phyloP scores from a whole-genome alignment of 2,113 vertebrate genomes.

The Rhinolophus ferrumequinum region DNA sequence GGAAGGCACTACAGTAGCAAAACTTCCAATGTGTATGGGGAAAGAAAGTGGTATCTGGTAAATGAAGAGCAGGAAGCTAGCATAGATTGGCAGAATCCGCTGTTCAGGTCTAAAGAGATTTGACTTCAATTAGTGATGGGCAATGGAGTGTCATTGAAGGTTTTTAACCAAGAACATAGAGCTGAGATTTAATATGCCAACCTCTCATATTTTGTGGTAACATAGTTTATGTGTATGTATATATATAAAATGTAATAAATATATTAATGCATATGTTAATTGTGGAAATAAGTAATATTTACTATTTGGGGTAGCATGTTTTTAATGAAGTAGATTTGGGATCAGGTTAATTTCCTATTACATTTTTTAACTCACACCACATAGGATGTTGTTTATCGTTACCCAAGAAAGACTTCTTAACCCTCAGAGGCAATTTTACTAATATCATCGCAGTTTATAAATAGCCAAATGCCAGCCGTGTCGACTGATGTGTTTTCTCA shows the following conservation, averaged over 20 bases:
- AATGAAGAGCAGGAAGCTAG: not conserved
- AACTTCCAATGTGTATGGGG: fast-evolving
- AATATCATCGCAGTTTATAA: not conserved
- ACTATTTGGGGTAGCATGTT: not conserved
- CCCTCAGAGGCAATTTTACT: not conserved
- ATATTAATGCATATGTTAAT: not conserved
- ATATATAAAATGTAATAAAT: not conserved
- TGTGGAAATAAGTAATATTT: not conserved
- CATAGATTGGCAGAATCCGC: not conserved
- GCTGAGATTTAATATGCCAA: not conserved
- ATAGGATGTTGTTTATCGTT: not conserved
- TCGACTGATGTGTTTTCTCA: not conserved
- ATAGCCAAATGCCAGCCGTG: not conserved
- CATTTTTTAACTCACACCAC: not conserved
- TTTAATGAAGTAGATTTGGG: not conserved
- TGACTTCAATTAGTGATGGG: not conserved
- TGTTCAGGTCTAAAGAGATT: not conserved
- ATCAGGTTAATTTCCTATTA: not conserved
- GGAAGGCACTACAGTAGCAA: not conserved
- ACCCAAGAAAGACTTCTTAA: not conserved
- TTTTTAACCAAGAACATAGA: not conserved
- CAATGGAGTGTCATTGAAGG: not conserved
- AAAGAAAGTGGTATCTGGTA: not conserved
- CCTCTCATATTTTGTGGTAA: not conserved
- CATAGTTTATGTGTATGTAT: not conserved